These are phyloP conservation scores for Psilopsiagon aymara DNA, from an alignment of 2,113 vertebrate species.

Conservation along the genomic window DNA sequence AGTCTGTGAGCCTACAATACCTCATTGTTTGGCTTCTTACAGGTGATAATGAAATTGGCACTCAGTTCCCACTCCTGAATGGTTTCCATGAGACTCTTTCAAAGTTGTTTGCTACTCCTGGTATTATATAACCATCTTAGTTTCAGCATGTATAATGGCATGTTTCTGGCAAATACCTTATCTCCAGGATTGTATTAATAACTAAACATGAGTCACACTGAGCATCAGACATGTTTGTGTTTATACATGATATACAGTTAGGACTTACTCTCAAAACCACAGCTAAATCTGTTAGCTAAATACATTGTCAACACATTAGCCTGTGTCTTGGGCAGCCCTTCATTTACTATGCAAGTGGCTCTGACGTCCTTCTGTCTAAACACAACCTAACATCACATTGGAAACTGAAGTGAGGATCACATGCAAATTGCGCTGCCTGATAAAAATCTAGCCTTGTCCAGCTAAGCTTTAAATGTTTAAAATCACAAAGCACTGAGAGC, in stretches of 20 bases:
- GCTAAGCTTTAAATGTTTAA: neutral
- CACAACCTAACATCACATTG: neutral
- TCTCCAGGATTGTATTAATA: constrained; percentile 58
- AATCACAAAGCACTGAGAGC: neutral
- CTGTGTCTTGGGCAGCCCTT: neutral
- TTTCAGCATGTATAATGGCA: constrained; percentile 51
- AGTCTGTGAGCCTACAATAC: constrained; percentile 38
- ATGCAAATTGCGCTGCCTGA: neutral
- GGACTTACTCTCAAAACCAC: neutral
- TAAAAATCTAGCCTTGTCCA: neutral
- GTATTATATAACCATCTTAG: constrained; percentile 53
- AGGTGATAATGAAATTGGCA: constrained; percentile 56
- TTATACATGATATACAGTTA: neutral
- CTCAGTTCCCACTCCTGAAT: constrained; percentile 30
- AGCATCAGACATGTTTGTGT: constrained; percentile 5
- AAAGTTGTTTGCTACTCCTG: constrained; percentile 38
- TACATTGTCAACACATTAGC: neutral
- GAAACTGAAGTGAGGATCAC: neutral
- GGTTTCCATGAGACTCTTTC: constrained; percentile 28
- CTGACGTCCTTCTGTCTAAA: neutral
- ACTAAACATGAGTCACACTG: constrained; percentile 37
- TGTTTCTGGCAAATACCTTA: constrained; percentile 66
- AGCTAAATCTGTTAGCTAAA: neutral
- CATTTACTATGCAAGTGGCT: neutral
- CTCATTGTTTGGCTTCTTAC: constrained; percentile 48